Conservation (phyloP, 2,113 vertebrate genomes). For the Castor canadensis region DNA sequence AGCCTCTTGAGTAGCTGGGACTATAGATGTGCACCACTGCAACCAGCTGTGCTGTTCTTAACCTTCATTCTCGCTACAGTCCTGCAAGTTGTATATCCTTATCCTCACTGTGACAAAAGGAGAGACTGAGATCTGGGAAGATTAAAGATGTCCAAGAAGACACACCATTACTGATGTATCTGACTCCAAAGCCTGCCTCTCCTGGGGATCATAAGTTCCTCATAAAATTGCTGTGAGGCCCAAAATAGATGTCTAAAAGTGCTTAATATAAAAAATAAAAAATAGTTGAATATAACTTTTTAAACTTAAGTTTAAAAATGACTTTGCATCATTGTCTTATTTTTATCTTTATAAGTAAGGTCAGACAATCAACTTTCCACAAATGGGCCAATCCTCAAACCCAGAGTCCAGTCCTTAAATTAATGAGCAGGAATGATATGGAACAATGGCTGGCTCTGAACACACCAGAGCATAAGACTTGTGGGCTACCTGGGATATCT, state of each 20-base stretch:
- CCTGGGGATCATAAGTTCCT: neutral
- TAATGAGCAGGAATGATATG: neutral
- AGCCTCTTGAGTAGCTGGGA: neutral
- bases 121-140: neutral
- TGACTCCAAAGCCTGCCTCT: neutral
- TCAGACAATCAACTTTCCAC: neutral
- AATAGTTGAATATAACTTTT: neutral
- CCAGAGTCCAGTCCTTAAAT: neutral
- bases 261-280: neutral
- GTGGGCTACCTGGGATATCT: neutral
- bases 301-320: constrained; percentile 22
- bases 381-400: neutral
- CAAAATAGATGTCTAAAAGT: neutral
- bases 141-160: neutral
- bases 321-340: neutral
- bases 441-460: neutral
- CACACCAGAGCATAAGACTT: no score
- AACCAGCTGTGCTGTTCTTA: neutral
- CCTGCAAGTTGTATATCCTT: neutral
- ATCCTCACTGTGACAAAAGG: neutral
- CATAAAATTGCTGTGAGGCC: neutral
- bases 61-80: neutral
- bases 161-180: neutral
- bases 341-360: neutral
- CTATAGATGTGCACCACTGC: neutral